These are phyloP conservation scores for Pongo abelii DNA, from an alignment of 2,113 vertebrate genomes.

Conservation along the genomic window DNA sequence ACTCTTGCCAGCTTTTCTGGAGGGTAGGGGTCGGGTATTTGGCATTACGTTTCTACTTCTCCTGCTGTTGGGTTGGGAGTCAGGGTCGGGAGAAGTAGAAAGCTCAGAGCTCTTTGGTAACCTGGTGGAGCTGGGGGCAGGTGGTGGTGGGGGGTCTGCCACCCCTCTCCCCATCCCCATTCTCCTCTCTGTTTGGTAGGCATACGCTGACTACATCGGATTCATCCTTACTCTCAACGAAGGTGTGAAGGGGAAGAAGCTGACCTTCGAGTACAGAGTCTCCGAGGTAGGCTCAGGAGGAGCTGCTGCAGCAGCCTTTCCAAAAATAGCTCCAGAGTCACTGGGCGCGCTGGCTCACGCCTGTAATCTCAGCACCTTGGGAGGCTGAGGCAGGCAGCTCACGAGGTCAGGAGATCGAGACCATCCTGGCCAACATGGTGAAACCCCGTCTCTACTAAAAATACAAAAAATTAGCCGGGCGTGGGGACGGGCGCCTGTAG, in stretches of 20 bases:
- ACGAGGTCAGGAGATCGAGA: too few species aligned
- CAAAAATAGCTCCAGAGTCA: not conserved
- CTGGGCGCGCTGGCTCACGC: too few species aligned
- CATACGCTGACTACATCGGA: constrained; percentile 96
- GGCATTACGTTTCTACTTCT: not conserved
- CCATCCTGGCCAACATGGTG: too few species aligned
- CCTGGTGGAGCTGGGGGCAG: not conserved
- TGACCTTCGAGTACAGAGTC: constrained; percentile 91
- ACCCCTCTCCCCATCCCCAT: accelerated
- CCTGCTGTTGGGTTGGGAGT: not conserved
- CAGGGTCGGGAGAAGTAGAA: not conserved
- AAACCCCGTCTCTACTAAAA: too few species aligned
- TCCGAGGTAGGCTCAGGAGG: constrained; percentile 89
- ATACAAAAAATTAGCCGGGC: too few species aligned
- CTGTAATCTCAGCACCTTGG: too few species aligned
- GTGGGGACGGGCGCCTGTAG: too few species aligned
- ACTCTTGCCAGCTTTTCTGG: not conserved
- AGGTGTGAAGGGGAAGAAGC: constrained; percentile 94
- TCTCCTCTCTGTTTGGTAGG: constrained; percentile 81
- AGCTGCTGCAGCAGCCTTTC: not conserved
- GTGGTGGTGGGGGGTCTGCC: not conserved
- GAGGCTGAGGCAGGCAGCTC: too few species aligned
- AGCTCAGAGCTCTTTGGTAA: not conserved
- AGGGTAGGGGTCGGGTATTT: accelerated
- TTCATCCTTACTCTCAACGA: constrained; percentile 96